Conservation (phyloP, 1,140 invertebrate species). For the Orussus abietinus region DNA sequence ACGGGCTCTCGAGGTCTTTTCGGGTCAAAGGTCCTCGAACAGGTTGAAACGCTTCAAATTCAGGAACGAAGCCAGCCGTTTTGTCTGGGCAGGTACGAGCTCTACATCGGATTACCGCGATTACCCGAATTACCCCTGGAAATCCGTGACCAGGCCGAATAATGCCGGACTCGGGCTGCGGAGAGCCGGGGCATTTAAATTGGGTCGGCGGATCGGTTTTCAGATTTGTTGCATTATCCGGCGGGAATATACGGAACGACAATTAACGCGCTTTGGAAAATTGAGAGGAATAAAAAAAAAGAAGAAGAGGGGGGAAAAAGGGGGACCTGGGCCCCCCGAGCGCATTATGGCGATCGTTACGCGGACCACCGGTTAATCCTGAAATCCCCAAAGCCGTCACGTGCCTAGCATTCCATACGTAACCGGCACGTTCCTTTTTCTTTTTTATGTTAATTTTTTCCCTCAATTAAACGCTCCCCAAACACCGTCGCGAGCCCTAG, state of each 20-base stretch:
- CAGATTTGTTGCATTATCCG: conserved; percentile 9
- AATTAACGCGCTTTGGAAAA: conserved; percentile 16
- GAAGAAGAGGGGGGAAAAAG: conserved; percentile 25
- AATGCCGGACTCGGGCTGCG: neutral
- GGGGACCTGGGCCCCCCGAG: too few relatives aligned
- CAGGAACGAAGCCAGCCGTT: conserved; percentile 13
- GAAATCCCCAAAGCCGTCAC: too few relatives aligned
- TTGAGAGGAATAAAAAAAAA: conserved; percentile 12
- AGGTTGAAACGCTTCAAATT: conserved; percentile 21
- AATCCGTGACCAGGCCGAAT: conserved; percentile 12
- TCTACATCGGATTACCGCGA: conserved; percentile 40
- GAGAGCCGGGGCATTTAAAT: conserved; percentile 10
- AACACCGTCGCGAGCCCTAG: too few relatives aligned
- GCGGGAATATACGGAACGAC: conserved; percentile 4
- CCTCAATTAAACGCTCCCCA: too few relatives aligned
- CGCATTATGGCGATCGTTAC: too few relatives aligned
- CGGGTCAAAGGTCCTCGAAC: too few relatives aligned
- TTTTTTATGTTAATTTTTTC: too few relatives aligned
- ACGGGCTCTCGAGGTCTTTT: too few relatives aligned
- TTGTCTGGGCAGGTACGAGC: conserved; percentile 13
- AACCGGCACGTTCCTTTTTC: too few relatives aligned
- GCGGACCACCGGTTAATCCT: too few relatives aligned
- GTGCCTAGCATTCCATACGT: too few relatives aligned
- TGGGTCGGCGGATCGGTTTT: conserved; percentile 12
- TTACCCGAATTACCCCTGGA: conserved; percentile 43